Evolutionary conservation across 1,140 invertebrate species (phyloP), one percentile per base, ranked within the genome.

Genomic region (Neodiprion pinetum): DNA sequence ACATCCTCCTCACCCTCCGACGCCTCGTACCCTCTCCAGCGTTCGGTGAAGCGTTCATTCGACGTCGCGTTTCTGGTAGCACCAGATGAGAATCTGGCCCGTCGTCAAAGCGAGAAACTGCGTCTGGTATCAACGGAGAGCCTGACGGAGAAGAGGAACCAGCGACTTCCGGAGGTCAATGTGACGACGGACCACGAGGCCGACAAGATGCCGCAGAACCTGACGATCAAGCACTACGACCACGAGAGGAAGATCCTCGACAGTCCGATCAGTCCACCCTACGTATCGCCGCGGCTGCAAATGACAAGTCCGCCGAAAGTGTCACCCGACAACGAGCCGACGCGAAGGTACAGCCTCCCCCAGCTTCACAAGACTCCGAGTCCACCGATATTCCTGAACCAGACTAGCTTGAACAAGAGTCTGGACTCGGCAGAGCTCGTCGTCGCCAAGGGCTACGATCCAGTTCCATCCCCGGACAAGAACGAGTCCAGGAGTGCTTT

Each of bases 51-150:
- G 79, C 87, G 95, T 14, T 94, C 95, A 11, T 96, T 96, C 80
- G 95, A 97, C 82, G 95, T 97, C 0, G 95, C 95, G 1, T 96
- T 96, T 77, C 86, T 97, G 7, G 95, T 96, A 88, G 93, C 95
- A 80, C 95, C 95, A 2, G 95, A 96, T 78, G 95, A 96, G 72
- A 94, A 95, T 80, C 83, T 93, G 66, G 91, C 92, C 53, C 90
- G 92, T 70, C 92, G 93, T 78, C 91, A 93, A 79, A 90, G 87
- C 14, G 92, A 93, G 75, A 91, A 92, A 75, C 87, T 92, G 72
- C 83, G 91, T 9, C 81, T 91, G 78, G 87, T 91, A 17, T 91
- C 89, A 1, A 90, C 87, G 75, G 74, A 1, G 73, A 77, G 28
- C 48, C 71, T 21, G 69, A 82, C 65, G 65, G 76, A 8, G 14